Evolutionary conservation across 2,888 invertebrate species (phyloP).

Genomic region (Apamea monoglypha): DNA sequence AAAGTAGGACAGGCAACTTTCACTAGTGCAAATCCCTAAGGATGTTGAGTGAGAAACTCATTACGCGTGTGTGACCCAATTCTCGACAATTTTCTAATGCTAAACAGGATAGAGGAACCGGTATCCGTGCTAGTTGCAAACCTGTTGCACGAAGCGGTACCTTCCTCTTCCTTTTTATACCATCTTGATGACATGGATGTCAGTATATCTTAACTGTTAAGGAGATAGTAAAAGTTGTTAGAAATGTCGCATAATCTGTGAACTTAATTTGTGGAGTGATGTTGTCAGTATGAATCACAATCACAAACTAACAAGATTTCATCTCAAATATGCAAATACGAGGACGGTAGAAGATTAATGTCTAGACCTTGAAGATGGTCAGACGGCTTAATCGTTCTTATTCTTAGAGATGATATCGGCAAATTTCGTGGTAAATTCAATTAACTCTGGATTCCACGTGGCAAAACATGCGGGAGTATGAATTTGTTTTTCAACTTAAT

Average conservation of each 20-base stretch:
- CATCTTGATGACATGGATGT: conserved; percentile 58
- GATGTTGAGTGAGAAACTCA: conserved; percentile 74
- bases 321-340: conserved; percentile 30
- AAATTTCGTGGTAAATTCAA: conserved; percentile 31
- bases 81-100: conserved; percentile 72
- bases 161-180: conserved; percentile 60
- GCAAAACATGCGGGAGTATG: conserved; percentile 48
- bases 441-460: conserved; percentile 12
- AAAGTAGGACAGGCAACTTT: conserved; percentile 69
- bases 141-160: conserved; percentile 69
- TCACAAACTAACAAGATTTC: conserved; percentile 19
- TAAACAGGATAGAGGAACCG: conserved; percentile 62
- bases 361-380: background rate
- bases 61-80: conserved; percentile 77
- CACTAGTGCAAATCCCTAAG: conserved; percentile 71
- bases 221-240: conserved; percentile 62
- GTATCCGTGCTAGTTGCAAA: conserved; percentile 64
- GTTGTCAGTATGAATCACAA: conserved; percentile 22
- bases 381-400: background rate
- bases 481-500: conserved; percentile 68
- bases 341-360: conserved; percentile 13
- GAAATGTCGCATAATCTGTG: conserved; percentile 33
- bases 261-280: conserved; percentile 33
- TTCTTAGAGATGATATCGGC: background rate
- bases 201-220: conserved; percentile 48